Evolutionary conservation across 2,113 vertebrate species (phyloP).

Genomic region (Eulemur rufifrons): DNA sequence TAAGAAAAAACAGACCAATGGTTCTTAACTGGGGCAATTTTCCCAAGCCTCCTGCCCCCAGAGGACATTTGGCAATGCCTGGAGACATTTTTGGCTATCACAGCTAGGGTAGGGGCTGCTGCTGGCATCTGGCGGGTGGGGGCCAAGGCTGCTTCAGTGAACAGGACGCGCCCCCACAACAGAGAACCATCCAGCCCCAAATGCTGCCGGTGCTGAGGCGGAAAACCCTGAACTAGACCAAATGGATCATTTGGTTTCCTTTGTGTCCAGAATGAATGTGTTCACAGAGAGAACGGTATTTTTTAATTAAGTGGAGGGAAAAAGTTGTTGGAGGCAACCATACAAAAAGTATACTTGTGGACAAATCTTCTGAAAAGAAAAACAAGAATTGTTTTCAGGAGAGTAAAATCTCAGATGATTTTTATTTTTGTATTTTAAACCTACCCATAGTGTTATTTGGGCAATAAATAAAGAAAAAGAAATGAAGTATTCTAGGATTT

Average conservation of each 20-base stretch:
- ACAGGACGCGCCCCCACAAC: too few relatives aligned
- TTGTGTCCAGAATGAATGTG: not conserved
- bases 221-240: not conserved
- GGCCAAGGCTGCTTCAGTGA: not conserved
- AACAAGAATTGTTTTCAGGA: not conserved
- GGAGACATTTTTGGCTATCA: not conserved
- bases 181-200: not conserved
- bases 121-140: not conserved
- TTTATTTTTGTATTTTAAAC: not conserved
- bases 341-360: not conserved
- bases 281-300: not conserved
- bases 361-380: not conserved
- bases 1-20: not conserved
- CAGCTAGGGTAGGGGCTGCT: rapidly evolving
- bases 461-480: constrained; percentile 12
- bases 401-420: not conserved
- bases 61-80: not conserved
- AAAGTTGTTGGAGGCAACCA: not conserved
- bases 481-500: not conserved
- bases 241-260: not conserved
- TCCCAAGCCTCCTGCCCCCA: not conserved
- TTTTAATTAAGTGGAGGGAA: not conserved
- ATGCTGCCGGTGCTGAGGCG: not conserved
- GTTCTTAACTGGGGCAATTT: not conserved
- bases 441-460: not conserved